Percentiles rank a stretch among this genome's conserved stretches.
phyloP scores from a whole-genome alignment of 1,140 invertebrate genomes.

The Aphidius ervi region DNA sequence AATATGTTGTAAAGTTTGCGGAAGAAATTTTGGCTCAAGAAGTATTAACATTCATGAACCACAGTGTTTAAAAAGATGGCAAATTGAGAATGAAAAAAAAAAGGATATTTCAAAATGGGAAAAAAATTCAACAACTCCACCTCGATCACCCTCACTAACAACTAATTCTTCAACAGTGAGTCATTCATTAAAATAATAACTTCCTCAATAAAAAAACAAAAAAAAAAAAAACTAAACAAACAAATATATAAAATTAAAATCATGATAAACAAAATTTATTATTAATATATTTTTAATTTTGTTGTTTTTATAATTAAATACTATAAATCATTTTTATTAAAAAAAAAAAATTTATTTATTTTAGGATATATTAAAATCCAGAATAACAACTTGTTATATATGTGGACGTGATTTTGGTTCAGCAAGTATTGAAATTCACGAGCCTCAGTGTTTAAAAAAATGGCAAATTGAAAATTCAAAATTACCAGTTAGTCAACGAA shows the following conservation, averaged over 20 bases:
- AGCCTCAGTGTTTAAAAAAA: conserved; percentile 73
- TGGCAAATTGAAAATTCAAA: conserved; percentile 68
- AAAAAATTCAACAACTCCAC: neutral
- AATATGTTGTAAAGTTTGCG: conserved; percentile 68
- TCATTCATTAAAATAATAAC: conserved; percentile 14
- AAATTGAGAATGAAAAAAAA: conserved; percentile 59
- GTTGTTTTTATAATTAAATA: neutral
- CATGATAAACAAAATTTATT: too few relatives aligned
- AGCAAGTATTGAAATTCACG: conserved; percentile 69
- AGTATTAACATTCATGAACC: conserved; percentile 73
- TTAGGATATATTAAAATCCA: conserved; percentile 28
- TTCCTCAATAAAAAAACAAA: neutral
- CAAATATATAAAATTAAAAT: too few relatives aligned
- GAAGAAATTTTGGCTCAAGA: conserved; percentile 66
- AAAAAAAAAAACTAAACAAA: neutral
- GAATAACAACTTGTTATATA: conserved; percentile 63
- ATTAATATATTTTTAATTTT: neutral
- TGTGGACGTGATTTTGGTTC: conserved; percentile 72
- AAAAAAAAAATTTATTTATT: conserved; percentile 6
- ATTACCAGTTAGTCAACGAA: conserved; percentile 57
- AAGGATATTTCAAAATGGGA: conserved; percentile 12
- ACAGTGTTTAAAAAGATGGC: conserved; percentile 74
- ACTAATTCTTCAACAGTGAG: conserved; percentile 24
- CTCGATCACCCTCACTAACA: conserved; percentile 20
- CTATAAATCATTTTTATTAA: neutral